A percentile compares a stretch with the other conserved stretches of the same genome.
phyloP scores from a whole-genome alignment of 2,113 vertebrate genomes.

The Phaetusa simplex region DNA sequence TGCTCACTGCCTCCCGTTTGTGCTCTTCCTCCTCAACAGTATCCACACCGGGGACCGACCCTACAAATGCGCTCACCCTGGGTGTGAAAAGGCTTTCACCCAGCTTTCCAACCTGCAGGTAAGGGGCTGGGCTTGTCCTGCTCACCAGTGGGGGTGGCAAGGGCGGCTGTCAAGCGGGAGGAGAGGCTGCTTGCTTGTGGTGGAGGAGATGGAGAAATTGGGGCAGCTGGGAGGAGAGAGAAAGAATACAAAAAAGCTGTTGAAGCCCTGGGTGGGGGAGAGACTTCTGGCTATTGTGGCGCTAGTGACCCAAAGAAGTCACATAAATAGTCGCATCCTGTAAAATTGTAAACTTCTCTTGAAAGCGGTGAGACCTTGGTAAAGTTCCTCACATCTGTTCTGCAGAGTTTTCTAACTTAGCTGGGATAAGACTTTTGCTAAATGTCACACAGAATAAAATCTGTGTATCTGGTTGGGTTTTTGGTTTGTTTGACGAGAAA shows the following conservation, averaged over 20 bases:
- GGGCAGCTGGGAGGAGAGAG: neutral
- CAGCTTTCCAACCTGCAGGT: slow-evolving; percentile 98
- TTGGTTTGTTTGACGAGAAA: neutral
- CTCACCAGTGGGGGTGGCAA: neutral
- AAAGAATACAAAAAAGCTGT: neutral
- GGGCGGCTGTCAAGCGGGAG: neutral
- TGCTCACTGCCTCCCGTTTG: slow-evolving; percentile 25
- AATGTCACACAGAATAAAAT: neutral
- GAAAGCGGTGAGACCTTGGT: neutral
- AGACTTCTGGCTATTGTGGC: neutral
- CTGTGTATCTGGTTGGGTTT: neutral
- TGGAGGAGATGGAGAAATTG: neutral
- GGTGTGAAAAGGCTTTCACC: slow-evolving; percentile 97
- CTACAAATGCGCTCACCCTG: slow-evolving; percentile 92
- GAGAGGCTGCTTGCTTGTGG: neutral
- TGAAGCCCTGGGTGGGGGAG: neutral
- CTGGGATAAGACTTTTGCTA: neutral
- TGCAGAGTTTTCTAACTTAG: neutral
- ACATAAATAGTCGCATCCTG: accelerated
- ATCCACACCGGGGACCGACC: slow-evolving; percentile 98
- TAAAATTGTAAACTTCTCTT: neutral
- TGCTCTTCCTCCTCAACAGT: slow-evolving; percentile 75
- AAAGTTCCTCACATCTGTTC: neutral
- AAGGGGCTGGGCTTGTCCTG: neutral
- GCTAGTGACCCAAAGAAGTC: neutral